Conservation (phyloP, 2,797 vertebrate genomes). For the Dallia pectoralis region DNA sequence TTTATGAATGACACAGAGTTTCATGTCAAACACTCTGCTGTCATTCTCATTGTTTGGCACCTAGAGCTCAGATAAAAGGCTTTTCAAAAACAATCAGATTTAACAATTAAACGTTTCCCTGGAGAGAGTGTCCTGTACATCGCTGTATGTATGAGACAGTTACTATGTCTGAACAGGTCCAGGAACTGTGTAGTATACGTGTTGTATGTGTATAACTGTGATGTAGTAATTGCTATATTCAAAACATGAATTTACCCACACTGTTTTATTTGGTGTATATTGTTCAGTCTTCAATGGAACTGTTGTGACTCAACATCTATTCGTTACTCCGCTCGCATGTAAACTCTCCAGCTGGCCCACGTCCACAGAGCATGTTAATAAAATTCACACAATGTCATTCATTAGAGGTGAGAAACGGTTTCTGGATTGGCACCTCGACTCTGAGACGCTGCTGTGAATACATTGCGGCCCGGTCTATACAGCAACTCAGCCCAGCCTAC, state of each 20-base stretch:
- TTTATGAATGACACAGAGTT: slow-evolving; percentile 78
- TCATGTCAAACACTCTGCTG: slow-evolving; percentile 73
- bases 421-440: too few species aligned
- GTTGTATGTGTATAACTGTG: too few species aligned
- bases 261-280: background rate
- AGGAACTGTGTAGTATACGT: background rate
- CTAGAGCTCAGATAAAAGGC: background rate
- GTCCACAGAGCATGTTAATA: background rate
- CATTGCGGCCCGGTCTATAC: too few species aligned
- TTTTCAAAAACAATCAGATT: background rate
- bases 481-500: too few species aligned
- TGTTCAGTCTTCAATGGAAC: background rate
- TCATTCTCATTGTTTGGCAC: slow-evolving; percentile 84
- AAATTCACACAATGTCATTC: too few species aligned
- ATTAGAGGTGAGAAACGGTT: too few species aligned
- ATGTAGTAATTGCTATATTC: too few species aligned
- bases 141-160: background rate
- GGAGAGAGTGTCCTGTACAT: background rate
- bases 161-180: background rate
- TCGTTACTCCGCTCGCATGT: slow-evolving; percentile 16
- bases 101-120: slow-evolving; percentile 1
- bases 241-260: too few species aligned
- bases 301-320: slow-evolving; percentile 11
- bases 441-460: too few species aligned
- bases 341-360: background rate